A percentile compares a stretch with the other conserved stretches of the same genome.
phyloP scores from a whole-genome alignment of 1,140 invertebrate genomes.

The Mamestra configurata region DNA sequence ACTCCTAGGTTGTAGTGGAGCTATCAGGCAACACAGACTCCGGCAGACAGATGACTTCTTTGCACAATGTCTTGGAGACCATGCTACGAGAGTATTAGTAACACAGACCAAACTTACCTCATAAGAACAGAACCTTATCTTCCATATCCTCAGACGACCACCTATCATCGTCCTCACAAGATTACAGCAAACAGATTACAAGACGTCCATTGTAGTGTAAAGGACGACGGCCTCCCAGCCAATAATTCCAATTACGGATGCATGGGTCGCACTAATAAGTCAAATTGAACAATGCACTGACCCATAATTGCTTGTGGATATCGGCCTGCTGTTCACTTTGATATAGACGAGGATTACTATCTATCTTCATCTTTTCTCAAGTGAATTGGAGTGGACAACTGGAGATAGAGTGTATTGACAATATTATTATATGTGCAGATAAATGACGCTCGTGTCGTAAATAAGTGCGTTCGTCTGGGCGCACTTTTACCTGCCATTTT shows the following conservation, averaged over 20 bases:
- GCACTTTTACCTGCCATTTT: too few species aligned
- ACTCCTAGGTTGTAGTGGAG: too few species aligned
- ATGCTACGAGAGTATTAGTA: too few species aligned
- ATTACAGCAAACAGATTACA: slow-evolving; percentile 56
- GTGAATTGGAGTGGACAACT: neutral
- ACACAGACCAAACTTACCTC: neutral
- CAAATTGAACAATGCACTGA: slow-evolving; percentile 68
- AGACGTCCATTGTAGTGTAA: slow-evolving; percentile 45
- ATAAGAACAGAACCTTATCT: neutral
- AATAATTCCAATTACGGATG: slow-evolving; percentile 67
- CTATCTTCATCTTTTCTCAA: neutral
- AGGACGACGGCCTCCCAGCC: slow-evolving; percentile 45
- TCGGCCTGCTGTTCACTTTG: slow-evolving; percentile 29
- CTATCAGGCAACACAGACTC: too few species aligned
- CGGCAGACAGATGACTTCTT: too few species aligned
- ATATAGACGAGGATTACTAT: neutral
- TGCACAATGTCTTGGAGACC: too few species aligned
- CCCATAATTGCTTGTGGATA: slow-evolving; percentile 62
- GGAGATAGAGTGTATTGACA: too few species aligned
- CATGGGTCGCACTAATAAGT: slow-evolving; percentile 65
- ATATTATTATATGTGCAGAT: too few species aligned
- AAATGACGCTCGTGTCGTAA: too few species aligned
- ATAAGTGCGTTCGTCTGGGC: too few species aligned
- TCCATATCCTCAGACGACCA: neutral
- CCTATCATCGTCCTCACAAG: slow-evolving; percentile 43